phyloP scores from a whole-genome alignment of 2,113 vertebrate genomes.

The Chaetodon trifascialis region DNA sequence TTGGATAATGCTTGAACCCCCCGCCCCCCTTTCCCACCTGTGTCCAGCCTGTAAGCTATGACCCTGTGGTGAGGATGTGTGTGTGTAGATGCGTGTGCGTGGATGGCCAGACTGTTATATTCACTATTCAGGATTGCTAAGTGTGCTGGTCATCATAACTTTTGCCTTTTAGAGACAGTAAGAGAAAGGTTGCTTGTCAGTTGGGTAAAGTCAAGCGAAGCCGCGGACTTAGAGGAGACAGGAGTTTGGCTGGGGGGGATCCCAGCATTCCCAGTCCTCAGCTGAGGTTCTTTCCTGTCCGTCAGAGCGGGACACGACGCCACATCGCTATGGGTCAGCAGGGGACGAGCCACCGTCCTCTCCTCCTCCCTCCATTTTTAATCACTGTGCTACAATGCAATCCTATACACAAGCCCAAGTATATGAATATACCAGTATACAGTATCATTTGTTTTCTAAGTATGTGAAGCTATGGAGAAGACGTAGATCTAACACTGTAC shows the following conservation, averaged over 20 bases:
- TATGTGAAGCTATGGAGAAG: constrained; percentile 81
- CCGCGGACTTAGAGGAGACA: constrained; percentile 23
- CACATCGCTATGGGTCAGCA: constrained; percentile 33
- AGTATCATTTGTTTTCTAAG: constrained; percentile 73
- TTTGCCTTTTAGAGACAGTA: constrained; percentile 55
- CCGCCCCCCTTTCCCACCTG: constrained; percentile 55
- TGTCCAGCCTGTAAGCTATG: constrained; percentile 82
- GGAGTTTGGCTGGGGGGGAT: constrained; percentile 37
- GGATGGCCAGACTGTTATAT: constrained; percentile 71
- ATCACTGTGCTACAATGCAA: constrained; percentile 79
- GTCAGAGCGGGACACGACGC: constrained; percentile 48
- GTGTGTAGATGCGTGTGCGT: constrained; percentile 24
- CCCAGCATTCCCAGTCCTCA: constrained; percentile 50
- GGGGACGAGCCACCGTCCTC: constrained; percentile 27
- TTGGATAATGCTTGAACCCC: constrained; percentile 77
- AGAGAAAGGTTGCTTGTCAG: constrained; percentile 21
- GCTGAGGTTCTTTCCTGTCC: constrained; percentile 30
- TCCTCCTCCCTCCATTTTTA: constrained; percentile 53
- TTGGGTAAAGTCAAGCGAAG: constrained; percentile 32
- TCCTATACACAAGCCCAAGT: constrained; percentile 68
- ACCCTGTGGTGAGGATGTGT: constrained; percentile 58
- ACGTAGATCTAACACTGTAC: constrained; percentile 91
- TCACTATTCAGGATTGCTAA: constrained; percentile 62
- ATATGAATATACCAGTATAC: constrained; percentile 69
- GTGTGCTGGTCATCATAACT: constrained; percentile 56